A percentile compares a stretch with the other conserved stretches of the same genome.
Conservation (phyloP, 2,113 vertebrate species). For the Larimichthys polyactis region DNA sequence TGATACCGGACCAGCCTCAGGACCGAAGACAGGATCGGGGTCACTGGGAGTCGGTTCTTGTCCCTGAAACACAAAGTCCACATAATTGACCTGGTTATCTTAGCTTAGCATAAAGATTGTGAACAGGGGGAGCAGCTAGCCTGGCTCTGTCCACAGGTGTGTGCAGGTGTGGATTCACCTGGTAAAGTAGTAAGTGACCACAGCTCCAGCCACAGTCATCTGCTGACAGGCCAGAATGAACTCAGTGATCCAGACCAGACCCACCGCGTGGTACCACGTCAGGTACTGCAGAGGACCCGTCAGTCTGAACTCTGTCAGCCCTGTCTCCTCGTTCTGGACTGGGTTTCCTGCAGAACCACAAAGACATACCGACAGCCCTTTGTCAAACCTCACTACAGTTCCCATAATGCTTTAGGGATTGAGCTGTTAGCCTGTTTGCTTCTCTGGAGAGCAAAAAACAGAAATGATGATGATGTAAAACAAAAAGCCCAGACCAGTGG, state of each 20-base stretch:
- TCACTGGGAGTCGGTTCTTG: conserved; percentile 93
- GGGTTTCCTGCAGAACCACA: conserved; percentile 85
- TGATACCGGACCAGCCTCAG: conserved; percentile 94
- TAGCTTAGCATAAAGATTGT: conserved; percentile 1
- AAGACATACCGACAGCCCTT: neutral
- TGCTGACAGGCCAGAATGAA: conserved; percentile 98
- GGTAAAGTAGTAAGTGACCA: conserved; percentile 98
- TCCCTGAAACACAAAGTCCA: conserved; percentile 83
- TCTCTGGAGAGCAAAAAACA: too few species aligned
- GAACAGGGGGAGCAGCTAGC: neutral
- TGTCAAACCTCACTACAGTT: neutral
- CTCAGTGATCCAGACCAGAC: conserved; percentile 98
- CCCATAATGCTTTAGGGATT: neutral
- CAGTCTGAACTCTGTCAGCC: conserved; percentile 91
- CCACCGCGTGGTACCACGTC: conserved; percentile 96
- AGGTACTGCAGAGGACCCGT: conserved; percentile 93
- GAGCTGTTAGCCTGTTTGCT: too few species aligned
- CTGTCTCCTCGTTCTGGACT: conserved; percentile 88
- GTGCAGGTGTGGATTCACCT: conserved; percentile 81
- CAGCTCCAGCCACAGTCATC: conserved; percentile 98
- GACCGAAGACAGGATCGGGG: conserved; percentile 95
- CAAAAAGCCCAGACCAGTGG: too few species aligned
- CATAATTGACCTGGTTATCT: neutral
- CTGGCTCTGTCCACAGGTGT: neutral
- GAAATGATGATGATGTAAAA: too few species aligned